Evolutionary conservation across 1,140 invertebrate species (phyloP).

Genomic region (Solenopsis invicta): DNA sequence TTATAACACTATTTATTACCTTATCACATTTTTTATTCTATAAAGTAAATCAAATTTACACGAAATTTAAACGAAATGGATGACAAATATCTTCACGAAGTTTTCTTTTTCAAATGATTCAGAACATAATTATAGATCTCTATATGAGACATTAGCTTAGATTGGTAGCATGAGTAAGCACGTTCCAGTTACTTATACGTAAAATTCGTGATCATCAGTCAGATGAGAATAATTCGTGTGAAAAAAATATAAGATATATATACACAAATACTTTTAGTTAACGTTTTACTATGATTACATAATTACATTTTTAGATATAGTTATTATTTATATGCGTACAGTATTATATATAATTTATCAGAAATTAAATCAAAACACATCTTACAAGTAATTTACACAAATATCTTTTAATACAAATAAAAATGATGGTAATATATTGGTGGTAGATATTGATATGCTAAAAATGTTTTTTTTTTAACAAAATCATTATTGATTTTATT

Average conservation of each 20-base stretch:
- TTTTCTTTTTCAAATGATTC: background rate
- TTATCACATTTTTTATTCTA: background rate
- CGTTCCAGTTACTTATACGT: background rate
- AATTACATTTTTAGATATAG: background rate
- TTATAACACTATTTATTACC: background rate
- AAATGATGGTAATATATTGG: background rate
- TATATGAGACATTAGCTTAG: background rate
- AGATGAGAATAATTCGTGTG: background rate
- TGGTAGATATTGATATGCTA: background rate
- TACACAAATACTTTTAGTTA: background rate
- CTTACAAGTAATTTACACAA: background rate
- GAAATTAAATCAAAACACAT: no score
- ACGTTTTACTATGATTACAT: background rate
- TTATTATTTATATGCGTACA: no score
- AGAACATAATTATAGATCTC: background rate
- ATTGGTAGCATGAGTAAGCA: constrained; percentile 19
- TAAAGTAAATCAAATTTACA: background rate
- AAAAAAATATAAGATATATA: background rate
- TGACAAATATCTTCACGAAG: background rate
- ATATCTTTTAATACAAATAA: background rate
- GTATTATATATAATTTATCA: no score
- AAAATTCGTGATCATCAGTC: background rate
- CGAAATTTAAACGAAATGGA: background rate
- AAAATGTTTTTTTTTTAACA: background rate
- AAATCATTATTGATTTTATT: background rate